phyloP scores from a whole-genome alignment of 2,113 vertebrate species.

The Hyperoodon ampullatus region DNA sequence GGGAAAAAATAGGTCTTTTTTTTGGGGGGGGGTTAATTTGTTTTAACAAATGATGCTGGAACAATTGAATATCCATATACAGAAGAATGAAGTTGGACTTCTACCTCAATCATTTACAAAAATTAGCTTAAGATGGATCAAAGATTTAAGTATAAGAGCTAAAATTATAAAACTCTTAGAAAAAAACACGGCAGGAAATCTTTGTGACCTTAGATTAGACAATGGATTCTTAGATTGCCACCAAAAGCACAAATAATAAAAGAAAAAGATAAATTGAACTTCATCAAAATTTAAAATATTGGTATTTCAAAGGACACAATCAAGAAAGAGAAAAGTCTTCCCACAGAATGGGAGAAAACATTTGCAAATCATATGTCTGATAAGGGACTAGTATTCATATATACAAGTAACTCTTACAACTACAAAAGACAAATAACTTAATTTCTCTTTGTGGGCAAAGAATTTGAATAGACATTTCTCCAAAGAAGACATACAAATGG shows the following conservation, averaged over 20 bases:
- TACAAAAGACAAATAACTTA: neutral
- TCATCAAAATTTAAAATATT: neutral
- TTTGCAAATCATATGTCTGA: slow-evolving; percentile 20
- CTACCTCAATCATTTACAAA: neutral
- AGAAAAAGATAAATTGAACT: neutral
- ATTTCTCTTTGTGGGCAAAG: slow-evolving; percentile 1
- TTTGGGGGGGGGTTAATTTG: neutral
- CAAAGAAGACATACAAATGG: neutral
- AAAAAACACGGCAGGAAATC: slow-evolving; percentile 21
- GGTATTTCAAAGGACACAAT: neutral
- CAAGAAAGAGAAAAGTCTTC: neutral
- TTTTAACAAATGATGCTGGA: neutral
- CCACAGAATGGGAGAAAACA: neutral
- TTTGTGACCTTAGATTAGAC: neutral
- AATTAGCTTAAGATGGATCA: neutral
- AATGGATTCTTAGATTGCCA: slow-evolving; percentile 39
- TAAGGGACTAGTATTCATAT: neutral
- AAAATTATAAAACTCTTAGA: slow-evolving; percentile 42
- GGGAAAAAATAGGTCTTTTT: slow-evolving; percentile 11
- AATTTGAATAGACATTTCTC: neutral
- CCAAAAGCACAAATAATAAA: slow-evolving; percentile 8
- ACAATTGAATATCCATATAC: neutral
- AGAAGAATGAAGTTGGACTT: neutral
- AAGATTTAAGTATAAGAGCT: slow-evolving; percentile 36
- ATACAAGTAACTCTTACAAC: neutral